These are phyloP conservation scores for Rhyacophila brunnea DNA, from an alignment of 1,140 invertebrate species.

Conservation along the genomic window DNA sequence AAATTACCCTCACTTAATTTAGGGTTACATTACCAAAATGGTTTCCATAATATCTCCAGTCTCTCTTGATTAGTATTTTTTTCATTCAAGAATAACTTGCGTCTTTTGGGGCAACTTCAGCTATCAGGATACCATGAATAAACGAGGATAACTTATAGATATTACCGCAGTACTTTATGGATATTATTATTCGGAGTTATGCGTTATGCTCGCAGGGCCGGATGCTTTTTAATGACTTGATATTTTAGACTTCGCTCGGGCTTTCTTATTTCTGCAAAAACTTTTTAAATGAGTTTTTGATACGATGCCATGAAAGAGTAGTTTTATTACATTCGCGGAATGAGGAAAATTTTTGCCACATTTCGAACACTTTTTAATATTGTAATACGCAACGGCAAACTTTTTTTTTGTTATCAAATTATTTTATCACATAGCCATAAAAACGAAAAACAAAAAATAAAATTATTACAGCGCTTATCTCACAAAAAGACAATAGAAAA, in stretches of 20 bases:
- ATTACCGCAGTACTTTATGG: slow-evolving; percentile 27
- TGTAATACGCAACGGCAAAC: not conserved
- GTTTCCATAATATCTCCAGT: too few species aligned
- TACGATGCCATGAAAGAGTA: too few species aligned
- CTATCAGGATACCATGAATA: slow-evolving; percentile 21
- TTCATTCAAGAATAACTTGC: too few species aligned
- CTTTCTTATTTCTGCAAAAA: not conserved
- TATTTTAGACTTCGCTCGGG: not conserved
- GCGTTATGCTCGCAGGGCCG: slow-evolving; percentile 19
- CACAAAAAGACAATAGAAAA: too few species aligned
- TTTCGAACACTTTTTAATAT: slow-evolving; percentile 1
- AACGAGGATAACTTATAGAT: slow-evolving; percentile 28
- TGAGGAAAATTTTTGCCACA: not conserved
- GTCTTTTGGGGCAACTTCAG: not conserved
- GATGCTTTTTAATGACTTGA: slow-evolving; percentile 28
- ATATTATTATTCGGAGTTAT: slow-evolving; percentile 31
- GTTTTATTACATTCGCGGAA: too few species aligned
- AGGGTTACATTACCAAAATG: too few species aligned
- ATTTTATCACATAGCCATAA: too few species aligned
- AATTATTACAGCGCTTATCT: too few species aligned
- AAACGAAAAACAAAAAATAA: too few species aligned
- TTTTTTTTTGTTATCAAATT: slow-evolving; percentile 8
- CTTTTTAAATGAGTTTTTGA: slow-evolving; percentile 5
- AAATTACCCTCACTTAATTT: too few species aligned
- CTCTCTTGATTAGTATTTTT: too few species aligned